Conservation (phyloP, 2,888 invertebrate species). For the Lamellibrachia satsuma region DNA sequence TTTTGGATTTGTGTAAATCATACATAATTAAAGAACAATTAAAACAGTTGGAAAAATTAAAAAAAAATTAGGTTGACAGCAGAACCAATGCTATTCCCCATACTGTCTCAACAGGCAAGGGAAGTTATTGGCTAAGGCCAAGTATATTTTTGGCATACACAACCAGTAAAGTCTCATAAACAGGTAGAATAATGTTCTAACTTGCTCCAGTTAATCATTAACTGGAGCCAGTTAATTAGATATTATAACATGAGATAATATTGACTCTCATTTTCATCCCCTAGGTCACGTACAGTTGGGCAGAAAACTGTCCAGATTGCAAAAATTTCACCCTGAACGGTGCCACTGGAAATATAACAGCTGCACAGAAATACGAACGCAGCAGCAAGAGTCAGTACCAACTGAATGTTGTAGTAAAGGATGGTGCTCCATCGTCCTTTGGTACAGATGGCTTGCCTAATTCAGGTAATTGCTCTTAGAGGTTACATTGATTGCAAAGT, state of each 20-base stretch:
- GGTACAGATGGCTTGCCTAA: conserved; percentile 56
- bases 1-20: too few relatives aligned
- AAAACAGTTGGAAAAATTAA: too few relatives aligned
- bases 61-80: too few relatives aligned
- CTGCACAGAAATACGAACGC: conserved; percentile 26
- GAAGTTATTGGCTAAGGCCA: too few relatives aligned
- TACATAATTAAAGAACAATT: too few relatives aligned
- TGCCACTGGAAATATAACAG: conserved; percentile 36
- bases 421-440: conserved; percentile 74
- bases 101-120: too few relatives aligned
- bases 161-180: too few relatives aligned
- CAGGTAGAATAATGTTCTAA: too few relatives aligned
- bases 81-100: too few relatives aligned
- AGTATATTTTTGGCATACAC: too few relatives aligned
- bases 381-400: conserved; percentile 73
- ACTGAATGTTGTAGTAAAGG: conserved; percentile 94
- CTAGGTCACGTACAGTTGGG: conserved; percentile 39
- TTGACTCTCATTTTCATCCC: background rate
- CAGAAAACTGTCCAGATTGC: conserved; percentile 31
- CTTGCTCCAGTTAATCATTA: background rate
- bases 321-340: conserved; percentile 32
- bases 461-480: conserved; percentile 27
- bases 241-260: background rate
- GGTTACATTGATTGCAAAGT: background rate
- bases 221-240: background rate